Conservation (phyloP, 2,888 invertebrate species). For the Dryobotodes eremita region DNA sequence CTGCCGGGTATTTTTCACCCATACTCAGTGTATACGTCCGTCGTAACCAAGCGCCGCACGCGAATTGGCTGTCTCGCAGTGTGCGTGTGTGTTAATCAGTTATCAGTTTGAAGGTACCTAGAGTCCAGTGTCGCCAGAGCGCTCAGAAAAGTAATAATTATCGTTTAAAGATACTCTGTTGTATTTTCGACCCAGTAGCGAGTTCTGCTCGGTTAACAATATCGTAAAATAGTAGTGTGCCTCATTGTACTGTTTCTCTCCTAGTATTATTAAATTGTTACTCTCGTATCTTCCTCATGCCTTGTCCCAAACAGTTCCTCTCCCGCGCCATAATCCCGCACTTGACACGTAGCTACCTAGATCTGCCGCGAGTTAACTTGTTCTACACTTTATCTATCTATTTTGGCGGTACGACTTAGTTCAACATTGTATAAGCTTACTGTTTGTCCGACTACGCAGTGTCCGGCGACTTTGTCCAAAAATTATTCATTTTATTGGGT, state of each 20-base stretch:
- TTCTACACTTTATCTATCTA: constrained; percentile 52
- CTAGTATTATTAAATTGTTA: background rate
- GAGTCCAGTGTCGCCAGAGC: no score
- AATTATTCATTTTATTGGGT: background rate
- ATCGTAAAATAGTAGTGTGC: background rate
- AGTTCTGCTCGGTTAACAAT: background rate
- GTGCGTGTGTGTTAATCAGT: no score
- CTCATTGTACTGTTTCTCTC: background rate
- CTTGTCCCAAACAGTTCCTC: constrained; percentile 36
- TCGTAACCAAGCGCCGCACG: no score
- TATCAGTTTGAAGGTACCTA: no score
- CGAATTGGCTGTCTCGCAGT: no score
- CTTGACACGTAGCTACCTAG: constrained; percentile 60
- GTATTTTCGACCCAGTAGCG: no score
- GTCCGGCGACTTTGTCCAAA: background rate
- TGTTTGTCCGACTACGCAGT: background rate
- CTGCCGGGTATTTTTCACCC: no score
- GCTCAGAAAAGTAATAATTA: no score
- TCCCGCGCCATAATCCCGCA: constrained; percentile 58
- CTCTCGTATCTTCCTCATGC: constrained; percentile 1
- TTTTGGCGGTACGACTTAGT: constrained; percentile 23
- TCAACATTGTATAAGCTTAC: constrained; percentile 6
- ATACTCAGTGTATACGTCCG: no score
- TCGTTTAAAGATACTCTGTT: no score
- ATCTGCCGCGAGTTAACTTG: constrained; percentile 54